Evolutionary conservation across 2,797 vertebrate genomes (phyloP), one percentile per base, ranked within the genome.

Genomic region (Kryptopterus vitreolus): DNA sequence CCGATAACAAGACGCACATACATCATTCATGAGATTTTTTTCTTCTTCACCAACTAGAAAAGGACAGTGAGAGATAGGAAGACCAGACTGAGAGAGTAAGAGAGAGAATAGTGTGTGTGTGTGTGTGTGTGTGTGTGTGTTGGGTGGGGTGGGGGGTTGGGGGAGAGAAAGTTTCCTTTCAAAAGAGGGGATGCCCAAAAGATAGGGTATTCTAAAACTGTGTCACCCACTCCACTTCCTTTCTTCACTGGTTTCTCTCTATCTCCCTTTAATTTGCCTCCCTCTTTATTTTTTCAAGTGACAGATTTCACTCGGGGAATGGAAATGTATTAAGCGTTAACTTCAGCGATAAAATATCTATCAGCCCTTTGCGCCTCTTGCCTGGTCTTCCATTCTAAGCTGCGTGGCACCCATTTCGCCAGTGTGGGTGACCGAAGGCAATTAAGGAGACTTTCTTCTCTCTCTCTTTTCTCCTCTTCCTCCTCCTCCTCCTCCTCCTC

Each of bases 1-100:
- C 95, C 96, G 97, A 99, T 99, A 99, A 99, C 96, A 96, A 96
- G 97, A 98, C 97, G 96, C 97, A 97, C 98, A 99, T 99, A 98
- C 99, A 99, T 99, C 97, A 99, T 99, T 99, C 97, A 99, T 99
- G 97, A 99, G 96, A 96, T 94, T 95, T 93, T 82, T 87, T 86
- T n/a, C n/a, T n/a, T n/a, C n/a, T 50, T 62, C 65, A 50, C 62
- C 93, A 91, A 87, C 89, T 89, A 89, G 90, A 89, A 87, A 68
- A 88, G 90, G 79, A 83, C 84, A 87, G 90, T 86, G 90, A 92
- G 89, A 93, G 93, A 94, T 93, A 93, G 92, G 87, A 89, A 89
- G 89, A 89, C 78, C 90, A 89, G 89, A 89, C 83, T 92, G 91
- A 92, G 85, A 90, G 90, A 89, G 90, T 88, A 83, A 82, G 43